Percentiles rank a stretch among this genome's conserved stretches.
These are phyloP conservation scores for Sebastes minor DNA, from an alignment of 2,797 vertebrate genomes.

Conservation along the genomic window DNA sequence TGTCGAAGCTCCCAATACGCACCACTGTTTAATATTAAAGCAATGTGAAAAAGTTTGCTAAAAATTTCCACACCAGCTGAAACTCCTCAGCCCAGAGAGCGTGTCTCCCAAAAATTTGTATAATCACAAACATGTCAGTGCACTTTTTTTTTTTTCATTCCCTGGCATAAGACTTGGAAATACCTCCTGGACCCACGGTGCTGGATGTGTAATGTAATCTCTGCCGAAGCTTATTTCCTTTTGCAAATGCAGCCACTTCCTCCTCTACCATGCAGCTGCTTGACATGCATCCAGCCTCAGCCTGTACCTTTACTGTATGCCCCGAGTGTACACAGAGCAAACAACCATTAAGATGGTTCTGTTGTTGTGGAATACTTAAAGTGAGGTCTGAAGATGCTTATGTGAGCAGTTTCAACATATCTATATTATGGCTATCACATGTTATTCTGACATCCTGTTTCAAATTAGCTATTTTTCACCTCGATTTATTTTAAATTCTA, in stretches of 20 bases:
- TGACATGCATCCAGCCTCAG: not conserved
- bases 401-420: not conserved
- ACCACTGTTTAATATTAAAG: conserved; percentile 47
- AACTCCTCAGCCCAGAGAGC: conserved; percentile 12
- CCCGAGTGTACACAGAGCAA: not conserved
- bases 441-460: not conserved
- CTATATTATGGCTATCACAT: not conserved
- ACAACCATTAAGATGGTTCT: not conserved
- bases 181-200: not conserved
- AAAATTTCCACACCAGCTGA: not conserved
- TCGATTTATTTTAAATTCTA: not conserved
- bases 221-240: conserved; percentile 1
- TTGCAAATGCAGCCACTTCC: conserved; percentile 6
- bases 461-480: not conserved
- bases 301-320: not conserved
- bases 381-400: not conserved
- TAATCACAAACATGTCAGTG: conserved; percentile 18
- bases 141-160: not conserved
- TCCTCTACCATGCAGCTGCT: not conserved
- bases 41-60: conserved; percentile 32
- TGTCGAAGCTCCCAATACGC: conserved; percentile 26
- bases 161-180: conserved; percentile 4
- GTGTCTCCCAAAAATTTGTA: not conserved
- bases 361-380: not conserved
- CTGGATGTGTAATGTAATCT: conserved; percentile 6